A percentile compares a stretch with the other conserved stretches of the same genome.
Evolutionary conservation across 2,797 vertebrate genomes (phyloP).

Genomic region (Karalla daura): DNA sequence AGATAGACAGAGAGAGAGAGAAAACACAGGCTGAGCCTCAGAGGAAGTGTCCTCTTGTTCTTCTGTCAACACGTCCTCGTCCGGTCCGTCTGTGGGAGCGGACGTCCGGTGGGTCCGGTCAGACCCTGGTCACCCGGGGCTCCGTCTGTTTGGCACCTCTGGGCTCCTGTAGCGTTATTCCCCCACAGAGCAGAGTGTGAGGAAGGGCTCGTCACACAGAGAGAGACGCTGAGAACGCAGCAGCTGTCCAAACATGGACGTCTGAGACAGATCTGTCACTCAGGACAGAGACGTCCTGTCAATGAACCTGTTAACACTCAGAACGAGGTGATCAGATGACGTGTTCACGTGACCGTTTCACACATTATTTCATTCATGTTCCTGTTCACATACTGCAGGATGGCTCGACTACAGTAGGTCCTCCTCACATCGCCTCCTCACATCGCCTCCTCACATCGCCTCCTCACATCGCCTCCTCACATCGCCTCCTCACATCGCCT

Average conservation of each 20-base stretch:
- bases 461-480: too few relatives aligned
- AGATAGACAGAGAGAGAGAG: too few relatives aligned
- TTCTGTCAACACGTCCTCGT: slow-evolving; percentile 67
- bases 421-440: too few relatives aligned
- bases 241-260: slow-evolving; percentile 79
- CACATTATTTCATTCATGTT: too few relatives aligned
- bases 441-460: too few relatives aligned
- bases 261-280: slow-evolving; percentile 48
- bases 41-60: slow-evolving; percentile 58
- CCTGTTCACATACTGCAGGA: too few relatives aligned
- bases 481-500: too few relatives aligned
- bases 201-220: slow-evolving; percentile 54
- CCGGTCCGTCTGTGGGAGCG: slow-evolving; percentile 57
- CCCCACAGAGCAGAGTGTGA: slow-evolving; percentile 50
- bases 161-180: slow-evolving; percentile 63
- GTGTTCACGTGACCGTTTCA: too few relatives aligned
- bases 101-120: slow-evolving; percentile 53
- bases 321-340: too few relatives aligned
- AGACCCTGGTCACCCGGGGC: slow-evolving; percentile 47
- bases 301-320: too few relatives aligned
- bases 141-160: slow-evolving; percentile 40
- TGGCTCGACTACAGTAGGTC: too few relatives aligned
- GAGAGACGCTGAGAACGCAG: slow-evolving; percentile 54
- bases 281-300: slow-evolving; percentile 23
- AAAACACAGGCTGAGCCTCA: slow-evolving; percentile 30